phyloP scores from a whole-genome alignment of 2,888 invertebrate species.

The Pseudococcus longispinus region DNA sequence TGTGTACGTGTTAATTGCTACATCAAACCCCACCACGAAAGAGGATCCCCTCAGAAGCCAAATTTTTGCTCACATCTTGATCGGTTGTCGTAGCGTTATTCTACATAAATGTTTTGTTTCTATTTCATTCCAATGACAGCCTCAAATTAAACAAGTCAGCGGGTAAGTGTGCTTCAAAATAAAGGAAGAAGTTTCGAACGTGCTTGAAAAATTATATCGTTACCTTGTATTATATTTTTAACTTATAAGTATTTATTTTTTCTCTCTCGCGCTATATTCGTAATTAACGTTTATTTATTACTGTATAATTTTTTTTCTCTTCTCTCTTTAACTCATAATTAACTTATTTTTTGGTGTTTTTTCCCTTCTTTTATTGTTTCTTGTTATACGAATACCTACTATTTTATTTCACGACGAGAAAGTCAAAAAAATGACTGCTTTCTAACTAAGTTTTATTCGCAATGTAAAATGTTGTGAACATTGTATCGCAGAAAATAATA shows the following conservation, averaged over 20 bases:
- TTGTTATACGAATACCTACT: neutral
- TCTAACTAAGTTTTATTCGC: conserved; percentile 52
- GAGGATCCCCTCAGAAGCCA: neutral
- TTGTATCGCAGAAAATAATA: conserved; percentile 51
- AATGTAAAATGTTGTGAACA: conserved; percentile 48
- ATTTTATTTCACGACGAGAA: neutral
- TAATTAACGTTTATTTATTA: conserved; percentile 39
- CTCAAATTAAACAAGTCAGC: conserved; percentile 14
- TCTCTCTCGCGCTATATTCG: neutral
- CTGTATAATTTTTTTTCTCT: neutral
- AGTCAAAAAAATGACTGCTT: conserved; percentile 36
- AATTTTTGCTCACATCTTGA: conserved; percentile 12
- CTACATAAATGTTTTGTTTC: conserved; percentile 46
- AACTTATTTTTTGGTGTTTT: conserved; percentile 38
- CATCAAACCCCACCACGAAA: neutral
- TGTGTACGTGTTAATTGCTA: neutral
- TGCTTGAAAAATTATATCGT: conserved; percentile 27
- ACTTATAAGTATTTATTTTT: conserved; percentile 6
- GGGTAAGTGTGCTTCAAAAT: conserved; percentile 47
- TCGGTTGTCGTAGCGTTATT: conserved; percentile 4
- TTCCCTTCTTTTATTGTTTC: neutral
- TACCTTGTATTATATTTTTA: conserved; percentile 46
- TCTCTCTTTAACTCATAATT: conserved; percentile 31
- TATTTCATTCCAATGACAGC: conserved; percentile 44
- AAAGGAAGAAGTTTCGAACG: conserved; percentile 8